Percentiles rank a stretch among this genome's conserved stretches.
Conservation (phyloP, 2,888 invertebrate species). For the Platycheirus rosarum region DNA sequence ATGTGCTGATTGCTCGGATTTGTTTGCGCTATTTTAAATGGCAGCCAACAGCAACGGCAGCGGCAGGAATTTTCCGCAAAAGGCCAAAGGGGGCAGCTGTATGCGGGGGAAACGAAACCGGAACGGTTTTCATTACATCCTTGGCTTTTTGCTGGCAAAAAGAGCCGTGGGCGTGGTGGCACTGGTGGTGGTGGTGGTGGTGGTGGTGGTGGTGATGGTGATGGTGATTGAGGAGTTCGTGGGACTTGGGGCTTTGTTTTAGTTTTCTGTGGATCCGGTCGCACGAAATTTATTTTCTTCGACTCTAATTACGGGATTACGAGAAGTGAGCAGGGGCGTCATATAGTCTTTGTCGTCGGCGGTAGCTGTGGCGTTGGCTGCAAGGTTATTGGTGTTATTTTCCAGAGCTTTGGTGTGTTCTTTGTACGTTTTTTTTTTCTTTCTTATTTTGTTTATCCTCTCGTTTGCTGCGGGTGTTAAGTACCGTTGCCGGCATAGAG, state of each 20-base stretch:
- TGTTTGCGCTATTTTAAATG: slow-evolving; percentile 71
- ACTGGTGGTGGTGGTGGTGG: background rate
- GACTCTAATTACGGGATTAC: slow-evolving; percentile 71
- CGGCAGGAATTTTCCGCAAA: slow-evolving; percentile 13
- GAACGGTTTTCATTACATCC: slow-evolving; percentile 73
- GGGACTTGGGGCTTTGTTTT: slow-evolving; percentile 47
- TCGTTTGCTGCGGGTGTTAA: slow-evolving; percentile 28
- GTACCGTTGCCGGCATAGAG: slow-evolving; percentile 20
- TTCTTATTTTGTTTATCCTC: slow-evolving; percentile 20
- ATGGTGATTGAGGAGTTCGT: slow-evolving; percentile 32
- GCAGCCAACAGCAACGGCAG: slow-evolving; percentile 16
- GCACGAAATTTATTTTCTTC: slow-evolving; percentile 64
- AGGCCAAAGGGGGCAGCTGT: slow-evolving; percentile 29
- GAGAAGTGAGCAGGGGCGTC: slow-evolving; percentile 8
- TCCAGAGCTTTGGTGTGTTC: background rate
- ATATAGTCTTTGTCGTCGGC: background rate
- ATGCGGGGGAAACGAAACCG: slow-evolving; percentile 33
- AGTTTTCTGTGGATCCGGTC: slow-evolving; percentile 53
- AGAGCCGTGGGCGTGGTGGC: slow-evolving; percentile 34
- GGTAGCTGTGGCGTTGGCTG: background rate
- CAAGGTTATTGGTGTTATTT: slow-evolving; percentile 8
- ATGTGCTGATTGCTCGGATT: slow-evolving; percentile 74
- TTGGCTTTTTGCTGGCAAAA: slow-evolving; percentile 58
- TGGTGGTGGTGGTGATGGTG: slow-evolving; percentile 3
- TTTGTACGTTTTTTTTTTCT: slow-evolving; percentile 28